Percentiles rank a stretch among this genome's conserved stretches.
These are phyloP conservation scores for Enteromius viviparus DNA, from an alignment of 2,797 vertebrate species.

Conservation along the genomic window DNA sequence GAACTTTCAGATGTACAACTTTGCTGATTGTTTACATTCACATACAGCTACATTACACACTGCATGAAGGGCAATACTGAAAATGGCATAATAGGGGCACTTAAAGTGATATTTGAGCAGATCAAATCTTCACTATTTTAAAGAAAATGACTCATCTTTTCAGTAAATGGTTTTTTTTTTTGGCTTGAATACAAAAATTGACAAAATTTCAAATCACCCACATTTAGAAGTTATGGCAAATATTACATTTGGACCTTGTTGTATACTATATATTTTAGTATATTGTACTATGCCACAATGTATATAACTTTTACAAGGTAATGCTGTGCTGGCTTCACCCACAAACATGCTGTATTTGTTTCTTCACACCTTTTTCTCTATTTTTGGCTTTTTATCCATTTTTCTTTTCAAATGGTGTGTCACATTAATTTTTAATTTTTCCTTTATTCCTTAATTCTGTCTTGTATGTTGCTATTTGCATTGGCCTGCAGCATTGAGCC, in stretches of 20 bases:
- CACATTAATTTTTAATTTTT: conserved; percentile 35
- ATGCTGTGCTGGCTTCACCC: neutral
- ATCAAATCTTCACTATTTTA: too few species aligned
- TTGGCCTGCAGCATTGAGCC: conserved; percentile 67
- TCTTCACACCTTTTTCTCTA: conserved; percentile 11
- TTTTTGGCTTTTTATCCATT: conserved; percentile 8
- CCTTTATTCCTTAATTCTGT: conserved; percentile 36
- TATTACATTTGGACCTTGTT: neutral
- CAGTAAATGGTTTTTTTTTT: neutral
- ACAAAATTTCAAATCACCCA: neutral
- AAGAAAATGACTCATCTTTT: neutral
- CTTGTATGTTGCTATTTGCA: conserved; percentile 67
- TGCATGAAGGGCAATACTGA: too few species aligned
- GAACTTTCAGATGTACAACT: too few species aligned
- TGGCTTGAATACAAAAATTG: too few species aligned
- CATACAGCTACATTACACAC: too few species aligned
- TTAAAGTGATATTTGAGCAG: too few species aligned
- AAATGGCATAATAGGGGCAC: too few species aligned
- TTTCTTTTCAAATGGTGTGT: conserved; percentile 19
- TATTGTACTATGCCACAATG: neutral
- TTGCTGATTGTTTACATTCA: too few species aligned
- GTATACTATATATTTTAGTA: neutral
- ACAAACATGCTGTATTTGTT: conserved; percentile 19
- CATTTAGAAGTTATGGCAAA: neutral
- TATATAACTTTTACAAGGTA: conserved; percentile 3